These are phyloP conservation scores for Drosophila mulleri DNA, from an alignment of 2,888 invertebrate genomes.

Conservation along the genomic window DNA sequence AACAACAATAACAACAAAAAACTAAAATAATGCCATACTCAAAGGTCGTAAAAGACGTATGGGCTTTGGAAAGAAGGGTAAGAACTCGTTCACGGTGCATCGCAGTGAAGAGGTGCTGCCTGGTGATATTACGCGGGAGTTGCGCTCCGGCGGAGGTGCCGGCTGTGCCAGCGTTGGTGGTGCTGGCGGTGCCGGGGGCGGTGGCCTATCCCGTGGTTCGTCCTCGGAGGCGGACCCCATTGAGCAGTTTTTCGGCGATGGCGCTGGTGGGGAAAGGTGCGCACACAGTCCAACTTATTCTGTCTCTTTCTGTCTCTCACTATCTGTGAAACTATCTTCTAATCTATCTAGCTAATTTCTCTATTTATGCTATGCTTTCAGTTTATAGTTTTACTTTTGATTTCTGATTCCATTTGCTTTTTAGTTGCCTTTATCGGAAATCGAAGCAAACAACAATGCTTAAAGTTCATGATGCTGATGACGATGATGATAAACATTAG, in stretches of 20 bases:
- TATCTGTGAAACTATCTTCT: constrained; percentile 36
- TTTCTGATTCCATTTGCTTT: constrained; percentile 54
- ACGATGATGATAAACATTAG: constrained; percentile 77
- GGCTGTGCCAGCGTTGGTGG: constrained; percentile 45
- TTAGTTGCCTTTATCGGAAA: constrained; percentile 53
- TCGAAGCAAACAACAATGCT: constrained; percentile 37
- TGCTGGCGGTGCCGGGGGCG: constrained; percentile 78
- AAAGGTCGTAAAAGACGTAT: constrained; percentile 96
- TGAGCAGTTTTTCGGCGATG: constrained; percentile 89
- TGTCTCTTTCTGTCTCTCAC: constrained; percentile 41
- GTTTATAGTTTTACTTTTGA: constrained; percentile 51
- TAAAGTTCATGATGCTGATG: constrained; percentile 27
- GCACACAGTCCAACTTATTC: constrained; percentile 77
- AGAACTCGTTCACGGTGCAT: constrained; percentile 98
- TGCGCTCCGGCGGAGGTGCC: constrained; percentile 80
- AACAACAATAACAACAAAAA: constrained; percentile 20
- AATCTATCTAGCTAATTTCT: constrained; percentile 50
- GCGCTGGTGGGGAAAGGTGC: constrained; percentile 91
- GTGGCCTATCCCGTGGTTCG: constrained; percentile 90
- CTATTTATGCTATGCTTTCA: constrained; percentile 55
- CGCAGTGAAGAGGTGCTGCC: constrained; percentile 99
- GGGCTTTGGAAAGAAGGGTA: constrained; percentile 97
- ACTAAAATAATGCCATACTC: constrained; percentile 69
- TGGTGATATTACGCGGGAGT: constrained; percentile 87
- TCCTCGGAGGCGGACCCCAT: constrained; percentile 98